These are phyloP conservation scores for Oreotrochilus melanogaster DNA, from an alignment of 2,113 vertebrate genomes.

Conservation along the genomic window DNA sequence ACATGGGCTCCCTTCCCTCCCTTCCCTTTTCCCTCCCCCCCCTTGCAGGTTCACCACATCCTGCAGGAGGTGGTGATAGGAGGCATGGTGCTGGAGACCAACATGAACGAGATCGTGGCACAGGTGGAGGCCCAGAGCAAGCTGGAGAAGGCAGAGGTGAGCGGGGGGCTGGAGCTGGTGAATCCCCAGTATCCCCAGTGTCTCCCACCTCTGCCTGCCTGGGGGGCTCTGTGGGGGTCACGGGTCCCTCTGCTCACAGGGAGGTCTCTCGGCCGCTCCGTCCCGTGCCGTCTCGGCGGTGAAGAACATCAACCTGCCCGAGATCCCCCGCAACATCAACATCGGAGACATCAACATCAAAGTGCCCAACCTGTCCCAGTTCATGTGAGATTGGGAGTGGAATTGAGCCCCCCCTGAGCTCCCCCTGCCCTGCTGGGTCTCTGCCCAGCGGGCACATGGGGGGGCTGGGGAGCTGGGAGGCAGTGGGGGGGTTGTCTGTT, in stretches of 20 bases:
- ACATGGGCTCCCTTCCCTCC: background rate
- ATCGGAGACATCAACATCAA: constrained; percentile 96
- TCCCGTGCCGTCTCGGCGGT: constrained; percentile 91
- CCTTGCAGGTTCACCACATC: constrained; percentile 74
- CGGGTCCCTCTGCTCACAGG: constrained; percentile 66
- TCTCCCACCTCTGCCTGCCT: background rate
- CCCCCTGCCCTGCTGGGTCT: too few relatives aligned
- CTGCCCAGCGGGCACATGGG: too few relatives aligned
- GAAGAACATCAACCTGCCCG: constrained; percentile 95
- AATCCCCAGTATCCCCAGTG: background rate
- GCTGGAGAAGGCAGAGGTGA: constrained; percentile 94
- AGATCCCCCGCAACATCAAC: constrained; percentile 96
- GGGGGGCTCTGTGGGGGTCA: background rate
- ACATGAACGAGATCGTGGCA: constrained; percentile 94
- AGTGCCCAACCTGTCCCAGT: constrained; percentile 92
- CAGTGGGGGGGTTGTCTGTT: background rate
- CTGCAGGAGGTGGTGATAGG: constrained; percentile 95
- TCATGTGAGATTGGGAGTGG: constrained; percentile 73
- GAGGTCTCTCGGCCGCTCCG: constrained; percentile 89
- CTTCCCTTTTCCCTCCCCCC: background rate
- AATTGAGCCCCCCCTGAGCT: too few relatives aligned
- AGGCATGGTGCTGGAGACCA: constrained; percentile 95
- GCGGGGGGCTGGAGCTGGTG: background rate
- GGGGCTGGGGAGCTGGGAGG: background rate
- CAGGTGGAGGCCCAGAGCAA: constrained; percentile 93